Percentiles rank a stretch among this genome's conserved stretches.
These are phyloP conservation scores for Rhea pennata DNA, from an alignment of 2,113 vertebrate genomes.

Conservation along the genomic window DNA sequence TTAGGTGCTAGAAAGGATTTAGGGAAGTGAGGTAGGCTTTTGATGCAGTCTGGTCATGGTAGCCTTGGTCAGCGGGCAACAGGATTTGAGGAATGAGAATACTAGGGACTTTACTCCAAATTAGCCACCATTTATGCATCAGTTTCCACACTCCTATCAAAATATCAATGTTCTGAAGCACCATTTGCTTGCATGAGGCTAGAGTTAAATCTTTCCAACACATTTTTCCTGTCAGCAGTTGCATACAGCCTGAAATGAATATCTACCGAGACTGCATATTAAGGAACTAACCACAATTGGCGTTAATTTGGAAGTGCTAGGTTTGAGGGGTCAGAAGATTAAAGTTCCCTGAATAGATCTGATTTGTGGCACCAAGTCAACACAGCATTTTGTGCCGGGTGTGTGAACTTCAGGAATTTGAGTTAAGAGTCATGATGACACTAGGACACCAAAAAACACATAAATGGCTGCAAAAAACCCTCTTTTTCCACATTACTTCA, in stretches of 20 bases:
- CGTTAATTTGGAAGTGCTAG: conserved; percentile 59
- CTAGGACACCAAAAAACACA: not conserved
- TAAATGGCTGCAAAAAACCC: not conserved
- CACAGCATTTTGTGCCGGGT: accelerated
- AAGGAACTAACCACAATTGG: conserved; percentile 50
- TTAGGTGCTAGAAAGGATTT: not conserved
- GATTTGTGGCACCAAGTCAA: not conserved
- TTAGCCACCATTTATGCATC: not conserved
- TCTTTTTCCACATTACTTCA: conserved; percentile 42
- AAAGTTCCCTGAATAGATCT: not conserved
- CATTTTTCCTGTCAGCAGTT: conserved; percentile 33
- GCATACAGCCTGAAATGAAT: not conserved
- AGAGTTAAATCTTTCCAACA: conserved; percentile 18
- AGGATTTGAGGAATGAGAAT: not conserved
- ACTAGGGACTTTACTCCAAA: not conserved
- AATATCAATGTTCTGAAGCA: not conserved
- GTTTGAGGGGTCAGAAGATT: not conserved
- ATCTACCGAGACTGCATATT: not conserved
- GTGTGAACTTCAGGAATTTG: conserved; percentile 13
- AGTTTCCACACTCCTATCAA: not conserved
- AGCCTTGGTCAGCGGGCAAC: not conserved
- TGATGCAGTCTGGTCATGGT: not conserved
- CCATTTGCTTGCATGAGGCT: not conserved
- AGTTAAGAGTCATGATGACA: not conserved
- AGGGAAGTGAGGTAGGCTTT: not conserved